Evolutionary conservation across 2,888 invertebrate species (phyloP).

Genomic region (Eledone cirrhosa): DNA sequence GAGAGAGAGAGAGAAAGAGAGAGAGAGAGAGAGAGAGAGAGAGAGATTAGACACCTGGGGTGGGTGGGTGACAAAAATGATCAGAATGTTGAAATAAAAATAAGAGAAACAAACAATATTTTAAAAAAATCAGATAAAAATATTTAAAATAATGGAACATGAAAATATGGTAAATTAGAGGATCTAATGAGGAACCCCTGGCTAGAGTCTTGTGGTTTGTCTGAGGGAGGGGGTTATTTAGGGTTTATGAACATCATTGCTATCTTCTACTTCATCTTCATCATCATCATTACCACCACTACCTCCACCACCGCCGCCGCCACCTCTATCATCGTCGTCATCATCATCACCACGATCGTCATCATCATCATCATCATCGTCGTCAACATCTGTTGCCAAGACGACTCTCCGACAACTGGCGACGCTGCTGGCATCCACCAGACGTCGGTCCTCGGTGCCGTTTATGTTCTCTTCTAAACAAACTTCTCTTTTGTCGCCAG

Average conservation of each 20-base stretch:
- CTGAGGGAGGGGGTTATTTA: not conserved
- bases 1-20: too few species aligned
- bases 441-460: constrained; percentile 26
- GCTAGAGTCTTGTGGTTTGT: too few species aligned
- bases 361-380: constrained; percentile 22
- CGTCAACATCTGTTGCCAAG: not conserved
- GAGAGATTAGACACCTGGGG: too few species aligned
- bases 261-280: not conserved
- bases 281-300: not conserved
- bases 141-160: not conserved
- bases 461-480: constrained; percentile 15
- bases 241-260: not conserved
- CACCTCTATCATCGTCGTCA: not conserved
- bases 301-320: not conserved
- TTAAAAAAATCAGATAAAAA: not conserved
- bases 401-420: constrained; percentile 34
- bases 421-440: constrained; percentile 29
- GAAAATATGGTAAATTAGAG: not conserved
- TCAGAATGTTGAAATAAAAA: too few species aligned
- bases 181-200: not conserved
- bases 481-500: constrained; percentile 33
- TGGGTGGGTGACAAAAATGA: too few species aligned
- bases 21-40: too few species aligned
- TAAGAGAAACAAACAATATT: too few species aligned
- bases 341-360: constrained; percentile 25